Percentiles rank a stretch among this genome's conserved stretches.
phyloP scores from a whole-genome alignment of 2,888 invertebrate genomes.

The Watsonalla cultraria region DNA sequence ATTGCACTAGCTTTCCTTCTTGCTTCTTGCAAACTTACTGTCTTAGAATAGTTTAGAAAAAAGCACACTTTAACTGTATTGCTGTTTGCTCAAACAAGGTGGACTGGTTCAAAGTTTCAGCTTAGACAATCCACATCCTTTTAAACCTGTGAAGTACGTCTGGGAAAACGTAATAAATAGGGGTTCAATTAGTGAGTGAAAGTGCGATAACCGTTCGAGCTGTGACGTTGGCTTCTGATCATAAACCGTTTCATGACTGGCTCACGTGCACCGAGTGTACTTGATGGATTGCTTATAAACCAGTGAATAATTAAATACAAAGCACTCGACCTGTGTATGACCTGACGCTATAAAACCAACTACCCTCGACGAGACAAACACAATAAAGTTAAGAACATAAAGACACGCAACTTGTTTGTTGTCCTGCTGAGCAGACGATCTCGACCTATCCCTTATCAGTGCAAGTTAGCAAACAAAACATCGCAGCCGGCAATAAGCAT shows the following conservation, averaged over 20 bases:
- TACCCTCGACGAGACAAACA: slow-evolving; percentile 18
- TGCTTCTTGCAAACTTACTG: no score
- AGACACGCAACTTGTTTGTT: slow-evolving; percentile 22
- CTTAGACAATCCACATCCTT: no score
- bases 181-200: slow-evolving; percentile 28
- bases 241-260: slow-evolving; percentile 20
- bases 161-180: slow-evolving; percentile 22
- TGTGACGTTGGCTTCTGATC: slow-evolving; percentile 16
- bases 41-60: no score
- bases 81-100: no score
- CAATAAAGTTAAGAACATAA: slow-evolving; percentile 24
- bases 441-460: slow-evolving; percentile 67
- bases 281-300: slow-evolving; percentile 29
- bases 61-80: no score
- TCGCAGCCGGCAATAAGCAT: slow-evolving; percentile 74
- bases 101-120: no score
- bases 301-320: slow-evolving; percentile 23
- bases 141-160: no score
- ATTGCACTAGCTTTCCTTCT: no score
- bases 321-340: slow-evolving; percentile 11
- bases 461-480: slow-evolving; percentile 76
- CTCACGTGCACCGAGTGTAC: slow-evolving; percentile 25
- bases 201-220: slow-evolving; percentile 34
- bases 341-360: slow-evolving; percentile 13
- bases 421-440: slow-evolving; percentile 60